phyloP scores from a whole-genome alignment of 2,797 vertebrate species.

The Squalus acanthias region DNA sequence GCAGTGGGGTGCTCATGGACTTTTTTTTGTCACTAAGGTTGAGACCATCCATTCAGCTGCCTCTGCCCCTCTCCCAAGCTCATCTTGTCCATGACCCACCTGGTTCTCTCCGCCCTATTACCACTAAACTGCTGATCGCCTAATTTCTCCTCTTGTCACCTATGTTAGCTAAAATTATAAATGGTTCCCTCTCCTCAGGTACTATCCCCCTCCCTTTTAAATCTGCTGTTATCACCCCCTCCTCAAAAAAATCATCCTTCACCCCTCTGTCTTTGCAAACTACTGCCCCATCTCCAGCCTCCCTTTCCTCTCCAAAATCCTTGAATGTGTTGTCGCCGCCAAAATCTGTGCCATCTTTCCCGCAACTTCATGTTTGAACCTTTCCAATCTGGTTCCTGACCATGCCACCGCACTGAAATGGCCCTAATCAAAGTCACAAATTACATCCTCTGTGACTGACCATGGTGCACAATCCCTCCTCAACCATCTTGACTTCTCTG shows the following conservation, averaged over 20 bases:
- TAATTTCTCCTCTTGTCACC: no score
- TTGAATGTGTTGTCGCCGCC: background rate
- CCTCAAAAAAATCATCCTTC: no score
- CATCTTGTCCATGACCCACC: background rate
- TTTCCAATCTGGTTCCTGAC: no score
- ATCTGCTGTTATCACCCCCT: background rate
- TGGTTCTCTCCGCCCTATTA: background rate
- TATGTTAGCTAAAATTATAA: background rate
- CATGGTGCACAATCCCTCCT: no score
- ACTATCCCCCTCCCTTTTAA: background rate
- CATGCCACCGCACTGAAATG: no score
- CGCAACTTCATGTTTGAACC: no score
- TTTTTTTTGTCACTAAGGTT: background rate
- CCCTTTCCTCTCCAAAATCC: background rate
- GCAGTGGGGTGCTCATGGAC: background rate
- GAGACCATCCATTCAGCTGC: background rate
- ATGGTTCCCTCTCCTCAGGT: background rate
- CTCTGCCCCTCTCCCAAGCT: background rate
- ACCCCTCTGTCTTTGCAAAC: background rate
- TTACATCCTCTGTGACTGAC: no score
- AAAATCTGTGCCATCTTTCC: background rate
- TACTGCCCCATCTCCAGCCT: background rate
- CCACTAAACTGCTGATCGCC: no score
- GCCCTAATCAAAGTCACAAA: no score
- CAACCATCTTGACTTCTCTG: no score